Base-by-base conservation (phyloP, 2,888 invertebrate species). In the Plutella xylostella region DNA sequence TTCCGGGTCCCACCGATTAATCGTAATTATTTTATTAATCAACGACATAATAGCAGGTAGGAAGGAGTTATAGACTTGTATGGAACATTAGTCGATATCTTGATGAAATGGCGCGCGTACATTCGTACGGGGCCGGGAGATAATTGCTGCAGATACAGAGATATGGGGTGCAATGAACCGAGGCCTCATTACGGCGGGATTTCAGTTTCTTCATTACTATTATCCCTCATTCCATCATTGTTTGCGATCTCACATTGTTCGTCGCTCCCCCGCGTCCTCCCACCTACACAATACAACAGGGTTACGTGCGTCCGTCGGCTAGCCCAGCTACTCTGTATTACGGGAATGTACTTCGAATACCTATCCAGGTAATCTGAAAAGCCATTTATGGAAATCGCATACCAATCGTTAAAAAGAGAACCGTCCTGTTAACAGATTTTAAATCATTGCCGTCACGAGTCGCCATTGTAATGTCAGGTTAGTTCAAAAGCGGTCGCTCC, bases 401-500 rank as follows among this genome's bases (percentile, higher is more conserved):
- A 79, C 79, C 71, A 79, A 80, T 82, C 78, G 78, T 80, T 80
- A 82, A 83, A 83, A 82, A 82, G 79, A 82, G 75, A 73, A 82
- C 62, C 78, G 75, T 74, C 72, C 80, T 82, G 83, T 83, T 82
- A 83, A 83, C 83, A 82, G 82, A 82, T 83, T 83, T 83, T 83
- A 83, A 83, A 83, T 83, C 83, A 83, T 82, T 80, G 80, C 83
- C 77, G 79, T 83, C 83, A 75, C 63, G 54, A 62, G 69, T 56
- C 65, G 61, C 83, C 72, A 83, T 83, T 83, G 83, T 83, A 71
- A 79, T 70, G 83, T 83, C 83, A 82, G 65, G 76, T 80, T 78
- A 74, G 79, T 79, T 79, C 82, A 80, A 75, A 80, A 82, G 79
- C 74, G 79, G 78, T 77, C 70, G 72, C 63, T 68, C 71, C 73